Base-by-base conservation (phyloP, 2,113 vertebrate genomes). In the Nerophis lumbriciformis region DNA sequence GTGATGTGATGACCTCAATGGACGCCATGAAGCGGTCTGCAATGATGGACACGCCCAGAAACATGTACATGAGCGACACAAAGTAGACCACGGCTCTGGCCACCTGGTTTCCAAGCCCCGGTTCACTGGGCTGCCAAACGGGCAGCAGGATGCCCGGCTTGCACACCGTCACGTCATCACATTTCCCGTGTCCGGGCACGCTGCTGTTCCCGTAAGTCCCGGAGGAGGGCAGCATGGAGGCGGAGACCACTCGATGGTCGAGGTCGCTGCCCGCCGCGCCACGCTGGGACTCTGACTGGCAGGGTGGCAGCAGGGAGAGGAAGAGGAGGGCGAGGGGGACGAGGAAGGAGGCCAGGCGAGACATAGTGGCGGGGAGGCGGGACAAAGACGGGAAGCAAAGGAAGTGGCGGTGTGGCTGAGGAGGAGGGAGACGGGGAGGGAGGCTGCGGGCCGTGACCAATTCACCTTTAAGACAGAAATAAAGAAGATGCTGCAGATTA, bases 21-120 rank as follows among this genome's bases (percentile, higher is more conserved):
- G 96, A 98, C 0, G 96, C 93, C 96, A 99, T 99, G 91, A 99
- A 99, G 80, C 96, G 94, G 81, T 99, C 96, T 0, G 96, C 96
- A 2, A 99, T 93, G 90, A 98, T 99, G 80, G 96, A 99, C 59
- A 99, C 96, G 0, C 96, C 96, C 83, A 98, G 78, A 87, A 99
- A 99, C 92, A 97, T 93, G 88, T 98, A 99, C 86, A 97, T 94
- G 89, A 99, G 94, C 0, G 91, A 94, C 66, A 93, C 88, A 5
- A 99, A 99, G 89, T 99, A 99, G 69, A 99, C 87, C 19, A 94
- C 83, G 0, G 96, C 94, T 0, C 95, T 74, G 0, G 92, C 92
- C 0, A 94, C 92, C 69, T 94, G 92, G 66, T 93, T 90, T 0
- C 92, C 94, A 0, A 93, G 55, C 0, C 89, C 90, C 0, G 95